Evolutionary conservation across 2,888 invertebrate genomes (phyloP).

Genomic region (Drosophila antonietae): DNA sequence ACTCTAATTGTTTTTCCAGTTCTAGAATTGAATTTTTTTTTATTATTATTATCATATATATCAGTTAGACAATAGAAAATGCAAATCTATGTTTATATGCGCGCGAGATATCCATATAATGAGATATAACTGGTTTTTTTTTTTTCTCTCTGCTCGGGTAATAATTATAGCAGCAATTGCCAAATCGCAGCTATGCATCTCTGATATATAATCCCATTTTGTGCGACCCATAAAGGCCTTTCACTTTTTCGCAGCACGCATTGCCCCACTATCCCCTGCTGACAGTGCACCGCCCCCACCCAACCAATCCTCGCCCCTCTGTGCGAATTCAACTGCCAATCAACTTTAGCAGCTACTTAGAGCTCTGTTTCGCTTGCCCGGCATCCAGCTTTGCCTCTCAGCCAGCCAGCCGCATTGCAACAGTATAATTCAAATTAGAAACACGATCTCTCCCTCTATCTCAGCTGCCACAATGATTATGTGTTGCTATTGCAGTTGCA

Average conservation of each 20-base stretch:
- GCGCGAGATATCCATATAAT: constrained; percentile 12
- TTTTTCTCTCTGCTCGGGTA: constrained; percentile 17
- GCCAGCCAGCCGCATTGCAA: constrained; percentile 33
- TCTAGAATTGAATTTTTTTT: constrained; percentile 38
- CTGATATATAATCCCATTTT: constrained; percentile 68
- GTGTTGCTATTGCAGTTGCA: constrained; percentile 19
- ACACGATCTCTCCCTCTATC: constrained; percentile 42
- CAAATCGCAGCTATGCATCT: constrained; percentile 54
- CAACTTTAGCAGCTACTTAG: constrained; percentile 50
- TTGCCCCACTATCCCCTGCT: constrained; percentile 30
- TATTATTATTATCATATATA: background rate
- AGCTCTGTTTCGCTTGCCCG: constrained; percentile 28
- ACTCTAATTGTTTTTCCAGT: constrained; percentile 45
- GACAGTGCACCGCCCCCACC: constrained; percentile 10
- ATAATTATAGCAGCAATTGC: constrained; percentile 63
- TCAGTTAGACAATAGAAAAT: constrained; percentile 58
- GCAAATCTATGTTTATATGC: constrained; percentile 40
- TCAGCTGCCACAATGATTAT: constrained; percentile 24
- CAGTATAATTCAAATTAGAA: constrained; percentile 52
- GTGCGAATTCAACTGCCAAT: constrained; percentile 25
- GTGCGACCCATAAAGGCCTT: constrained; percentile 70
- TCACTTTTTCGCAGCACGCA: constrained; percentile 74
- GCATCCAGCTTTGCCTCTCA: constrained; percentile 29
- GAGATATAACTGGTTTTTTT: constrained; percentile 54
- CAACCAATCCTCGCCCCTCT: constrained; percentile 5